A percentile compares a stretch with the other conserved stretches of the same genome.
phyloP scores from a whole-genome alignment of 2,888 invertebrate species.

The Lasioglossum marginatum region DNA sequence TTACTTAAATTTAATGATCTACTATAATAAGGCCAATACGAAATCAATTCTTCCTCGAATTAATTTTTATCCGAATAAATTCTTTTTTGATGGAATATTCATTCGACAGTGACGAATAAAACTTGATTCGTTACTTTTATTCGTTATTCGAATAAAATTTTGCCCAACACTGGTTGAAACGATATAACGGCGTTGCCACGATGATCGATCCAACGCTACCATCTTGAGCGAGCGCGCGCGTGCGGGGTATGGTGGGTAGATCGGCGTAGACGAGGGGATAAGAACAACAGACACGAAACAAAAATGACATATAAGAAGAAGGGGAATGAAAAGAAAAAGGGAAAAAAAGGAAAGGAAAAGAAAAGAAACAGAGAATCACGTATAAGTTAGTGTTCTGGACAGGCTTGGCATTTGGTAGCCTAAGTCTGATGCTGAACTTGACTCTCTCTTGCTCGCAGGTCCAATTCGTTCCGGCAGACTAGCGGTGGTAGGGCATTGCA shows the following conservation, averaged over 20 bases:
- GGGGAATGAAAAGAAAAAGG: background rate
- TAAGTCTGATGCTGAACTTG: slow-evolving; percentile 85
- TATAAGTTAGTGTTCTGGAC: slow-evolving; percentile 70
- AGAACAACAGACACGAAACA: slow-evolving; percentile 2
- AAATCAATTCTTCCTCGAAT: background rate
- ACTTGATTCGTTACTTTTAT: too few species aligned
- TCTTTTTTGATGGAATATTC: background rate
- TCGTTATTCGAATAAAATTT: background rate
- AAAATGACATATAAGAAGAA: background rate
- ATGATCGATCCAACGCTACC: slow-evolving; percentile 3
- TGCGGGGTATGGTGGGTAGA: background rate
- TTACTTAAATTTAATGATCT: background rate
- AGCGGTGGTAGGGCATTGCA: slow-evolving; percentile 85
- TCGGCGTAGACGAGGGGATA: background rate
- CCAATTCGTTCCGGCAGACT: slow-evolving; percentile 96
- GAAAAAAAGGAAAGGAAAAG: slow-evolving; percentile 40
- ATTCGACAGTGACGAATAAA: background rate
- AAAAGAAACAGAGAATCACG: slow-evolving; percentile 23
- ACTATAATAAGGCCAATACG: background rate
- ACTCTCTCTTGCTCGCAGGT: slow-evolving; percentile 89
- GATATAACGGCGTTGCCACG: slow-evolving; percentile 1
- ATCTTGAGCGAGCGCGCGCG: slow-evolving; percentile 10
- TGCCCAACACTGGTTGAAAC: background rate
- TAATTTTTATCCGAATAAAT: background rate
- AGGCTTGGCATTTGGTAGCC: slow-evolving; percentile 81